Conservation (phyloP, 2,113 vertebrate species). For the Typhlomys cinereus region DNA sequence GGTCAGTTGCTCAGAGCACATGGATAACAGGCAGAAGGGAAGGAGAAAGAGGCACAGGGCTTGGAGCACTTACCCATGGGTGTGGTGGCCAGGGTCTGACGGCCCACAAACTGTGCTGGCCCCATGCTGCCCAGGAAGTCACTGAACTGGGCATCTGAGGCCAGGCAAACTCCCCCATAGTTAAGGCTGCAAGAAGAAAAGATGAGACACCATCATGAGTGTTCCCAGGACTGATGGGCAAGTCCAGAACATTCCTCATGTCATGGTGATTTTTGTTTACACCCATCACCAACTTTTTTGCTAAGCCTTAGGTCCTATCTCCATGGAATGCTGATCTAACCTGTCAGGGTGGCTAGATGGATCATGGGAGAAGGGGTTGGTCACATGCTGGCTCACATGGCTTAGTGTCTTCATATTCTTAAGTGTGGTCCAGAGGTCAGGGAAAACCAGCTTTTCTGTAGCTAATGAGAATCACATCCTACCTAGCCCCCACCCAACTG, state of each 20-base stretch:
- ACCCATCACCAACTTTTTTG: not conserved
- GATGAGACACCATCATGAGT: not conserved
- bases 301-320: not conserved
- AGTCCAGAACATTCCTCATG: not conserved
- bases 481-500: not conserved
- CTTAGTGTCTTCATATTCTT: not conserved
- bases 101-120: conserved; percentile 96
- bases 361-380: not conserved
- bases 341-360: not conserved
- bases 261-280: fast-evolving
- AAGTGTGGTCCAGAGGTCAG: not conserved
- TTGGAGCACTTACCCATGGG: conserved; percentile 94
- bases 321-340: not conserved
- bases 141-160: conserved; percentile 96
- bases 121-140: conserved; percentile 99
- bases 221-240: not conserved
- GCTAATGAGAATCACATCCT: not conserved
- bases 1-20: not conserved
- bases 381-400: not conserved
- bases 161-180: conserved; percentile 97
- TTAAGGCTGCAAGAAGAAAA: conserved; percentile 90
- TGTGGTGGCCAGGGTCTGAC: conserved; percentile 98
- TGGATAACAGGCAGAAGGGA: not conserved
- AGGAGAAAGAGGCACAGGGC: not conserved
- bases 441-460: not conserved